A percentile compares a stretch with the other conserved stretches of the same genome.
phyloP scores from a whole-genome alignment of 2,888 invertebrate genomes.

The Incurvaria masculella region DNA sequence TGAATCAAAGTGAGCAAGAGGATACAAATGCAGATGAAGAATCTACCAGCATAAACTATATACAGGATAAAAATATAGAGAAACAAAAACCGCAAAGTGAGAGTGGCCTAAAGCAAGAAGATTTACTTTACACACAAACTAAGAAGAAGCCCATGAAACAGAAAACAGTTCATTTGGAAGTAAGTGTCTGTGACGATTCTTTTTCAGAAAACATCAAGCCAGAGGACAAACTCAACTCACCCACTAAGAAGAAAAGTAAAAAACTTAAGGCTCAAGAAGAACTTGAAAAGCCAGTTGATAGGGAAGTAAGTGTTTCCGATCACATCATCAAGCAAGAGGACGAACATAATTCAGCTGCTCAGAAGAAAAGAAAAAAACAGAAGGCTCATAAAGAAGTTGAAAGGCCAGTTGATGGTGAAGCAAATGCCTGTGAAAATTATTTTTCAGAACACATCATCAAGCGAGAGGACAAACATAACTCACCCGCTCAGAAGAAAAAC shows the following conservation, averaged over 20 bases:
- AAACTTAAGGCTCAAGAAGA: slow-evolving; percentile 1
- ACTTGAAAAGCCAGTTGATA: slow-evolving; percentile 15
- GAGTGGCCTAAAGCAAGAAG: slow-evolving; percentile 16
- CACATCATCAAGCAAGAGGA: slow-evolving; percentile 13
- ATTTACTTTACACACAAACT: slow-evolving; percentile 6
- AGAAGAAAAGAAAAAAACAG: slow-evolving; percentile 4
- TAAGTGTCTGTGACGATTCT: too few species aligned
- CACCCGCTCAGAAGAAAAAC: slow-evolving; percentile 1
- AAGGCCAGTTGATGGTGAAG: slow-evolving; percentile 15
- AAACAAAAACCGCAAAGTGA: slow-evolving; percentile 14
- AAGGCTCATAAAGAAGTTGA: slow-evolving; percentile 6
- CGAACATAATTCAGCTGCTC: slow-evolving; percentile 6
- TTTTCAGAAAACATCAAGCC: slow-evolving; percentile 16
- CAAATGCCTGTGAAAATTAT: too few species aligned
- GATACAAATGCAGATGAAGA: too few species aligned
- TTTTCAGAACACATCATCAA: slow-evolving; percentile 17
- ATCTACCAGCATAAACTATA: too few species aligned
- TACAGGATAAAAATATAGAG: too few species aligned
- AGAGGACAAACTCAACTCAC: slow-evolving; percentile 3
- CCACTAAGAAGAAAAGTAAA: slow-evolving; percentile 1
- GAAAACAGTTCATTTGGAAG: slow-evolving; percentile 13
- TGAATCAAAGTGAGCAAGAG: too few species aligned
- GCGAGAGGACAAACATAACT: slow-evolving; percentile 5
- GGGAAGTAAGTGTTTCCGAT: slow-evolving; percentile 18
- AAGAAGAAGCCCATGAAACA: slow-evolving; percentile 3